Conservation (phyloP, 2,113 vertebrate genomes). For the Petrocephalus microphthalmus region DNA sequence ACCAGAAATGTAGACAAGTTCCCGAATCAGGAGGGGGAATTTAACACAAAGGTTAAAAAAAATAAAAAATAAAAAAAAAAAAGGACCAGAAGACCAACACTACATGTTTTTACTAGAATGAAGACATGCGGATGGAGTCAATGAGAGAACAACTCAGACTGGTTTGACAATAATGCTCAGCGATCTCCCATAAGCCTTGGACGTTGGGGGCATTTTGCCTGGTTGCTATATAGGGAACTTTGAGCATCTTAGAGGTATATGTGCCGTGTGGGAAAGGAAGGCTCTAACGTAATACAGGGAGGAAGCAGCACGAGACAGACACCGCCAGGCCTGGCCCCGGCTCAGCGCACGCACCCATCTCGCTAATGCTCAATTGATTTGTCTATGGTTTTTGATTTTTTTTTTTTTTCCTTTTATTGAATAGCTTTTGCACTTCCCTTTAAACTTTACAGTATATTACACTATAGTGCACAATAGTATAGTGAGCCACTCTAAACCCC, state of each 20-base stretch:
- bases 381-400: slow-evolving; percentile 57
- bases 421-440: slow-evolving; percentile 87
- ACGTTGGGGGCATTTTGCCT: slow-evolving; percentile 3
- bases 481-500: slow-evolving; percentile 70
- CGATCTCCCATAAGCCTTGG: not conserved
- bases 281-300: slow-evolving; percentile 41
- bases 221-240: slow-evolving; percentile 7
- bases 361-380: slow-evolving; percentile 57
- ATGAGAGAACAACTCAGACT: slow-evolving; percentile 7
- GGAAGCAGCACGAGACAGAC: slow-evolving; percentile 9
- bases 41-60: not conserved
- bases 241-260: slow-evolving; percentile 66
- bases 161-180: not conserved
- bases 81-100: not conserved
- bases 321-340: slow-evolving; percentile 51
- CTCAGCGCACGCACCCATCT: slow-evolving; percentile 65
- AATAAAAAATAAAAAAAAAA: not conserved
- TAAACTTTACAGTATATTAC: slow-evolving; percentile 95
- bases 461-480: slow-evolving; percentile 93
- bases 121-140: slow-evolving; percentile 20
- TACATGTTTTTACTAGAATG: not conserved
- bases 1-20: not conserved
- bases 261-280: slow-evolving; percentile 64
- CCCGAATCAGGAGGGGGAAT: not conserved
- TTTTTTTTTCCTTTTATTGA: slow-evolving; percentile 48